Base-by-base conservation (phyloP, 2,888 invertebrate genomes). In the Ochropleura leucogaster region DNA sequence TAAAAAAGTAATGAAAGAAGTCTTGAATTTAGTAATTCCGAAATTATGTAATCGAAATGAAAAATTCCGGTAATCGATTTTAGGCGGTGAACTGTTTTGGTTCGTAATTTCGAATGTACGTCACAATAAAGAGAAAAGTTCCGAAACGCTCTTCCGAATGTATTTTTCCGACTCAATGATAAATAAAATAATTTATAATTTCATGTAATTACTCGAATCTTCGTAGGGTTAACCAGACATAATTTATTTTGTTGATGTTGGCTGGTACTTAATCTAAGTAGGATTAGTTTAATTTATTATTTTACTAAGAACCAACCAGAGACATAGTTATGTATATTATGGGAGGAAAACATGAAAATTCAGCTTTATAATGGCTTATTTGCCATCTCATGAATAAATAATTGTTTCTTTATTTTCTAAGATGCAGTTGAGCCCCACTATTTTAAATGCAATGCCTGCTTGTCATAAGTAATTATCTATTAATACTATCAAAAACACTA, bases 251-350 rank as follows among this genome's bases (percentile, higher is more conserved):
- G 77, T 74, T 79, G 80, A 72, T 80, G 53, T 71, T 79, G 89
- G 90, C 88, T 85, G 81, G 88, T 89, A 89, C 90, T 89, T 89
- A 89, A 88, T 75, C 40, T 83, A 85, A 80, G 78, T 87, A 85
- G 78, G 51, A 0, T 8, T 85, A 84, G 73, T 64, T 80, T 84
- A 84, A 88, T 72, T 86, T 84, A 87, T 85, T 81, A 75, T 68
- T 82, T 79, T 53, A 82, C 74, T 79, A 68, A 79, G 40, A 63
- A 75, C 42, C 18, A 30, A 16, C 49, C 72, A 72, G 82, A 30
- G 82, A 60, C 51, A 63, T 69, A 53, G 0, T 72, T 8, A 64
- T 60, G 66, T 60, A 5, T 0, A n/a, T 51, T 73, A 42, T 77
- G 49, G 66, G 53, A 57, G 63, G n/a, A 80, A 44, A 7, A 8